phyloP scores from a whole-genome alignment of 2,888 invertebrate genomes.

The Polylopha cassiicola region DNA sequence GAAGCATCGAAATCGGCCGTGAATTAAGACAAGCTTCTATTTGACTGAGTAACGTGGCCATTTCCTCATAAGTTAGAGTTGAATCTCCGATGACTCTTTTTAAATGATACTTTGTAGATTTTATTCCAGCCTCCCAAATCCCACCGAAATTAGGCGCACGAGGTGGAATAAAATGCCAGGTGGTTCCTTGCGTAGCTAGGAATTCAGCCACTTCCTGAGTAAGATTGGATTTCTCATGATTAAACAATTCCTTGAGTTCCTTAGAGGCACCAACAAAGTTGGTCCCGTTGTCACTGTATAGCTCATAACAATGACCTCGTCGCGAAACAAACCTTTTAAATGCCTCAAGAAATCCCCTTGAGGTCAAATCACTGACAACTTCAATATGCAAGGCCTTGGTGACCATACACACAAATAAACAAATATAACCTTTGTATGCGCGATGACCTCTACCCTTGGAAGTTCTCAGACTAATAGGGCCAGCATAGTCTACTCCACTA shows the following conservation, averaged over 20 bases:
- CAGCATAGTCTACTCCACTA: constrained; percentile 25
- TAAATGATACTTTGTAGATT: too few species aligned
- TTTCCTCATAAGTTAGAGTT: too few species aligned
- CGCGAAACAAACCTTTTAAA: constrained; percentile 26
- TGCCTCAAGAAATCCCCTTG: constrained; percentile 24
- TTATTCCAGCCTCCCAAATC: too few species aligned
- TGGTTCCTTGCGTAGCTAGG: too few species aligned
- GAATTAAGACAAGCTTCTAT: constrained; percentile 18
- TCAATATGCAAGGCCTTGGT: constrained; percentile 27
- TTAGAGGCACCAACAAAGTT: constrained; percentile 26
- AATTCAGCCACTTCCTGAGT: too few species aligned
- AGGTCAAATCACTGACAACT: constrained; percentile 24
- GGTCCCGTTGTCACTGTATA: constrained; percentile 30
- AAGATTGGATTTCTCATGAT: not conserved
- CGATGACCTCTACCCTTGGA: constrained; percentile 25
- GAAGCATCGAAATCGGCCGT: constrained; percentile 4
- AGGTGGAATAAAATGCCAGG: constrained; percentile 22
- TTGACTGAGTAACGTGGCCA: too few species aligned
- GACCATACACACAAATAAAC: constrained; percentile 27
- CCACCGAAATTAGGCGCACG: constrained; percentile 23
- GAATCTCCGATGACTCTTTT: too few species aligned
- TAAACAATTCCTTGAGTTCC: constrained; percentile 14
- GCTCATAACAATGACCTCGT: constrained; percentile 23
- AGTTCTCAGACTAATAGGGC: constrained; percentile 21
- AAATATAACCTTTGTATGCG: constrained; percentile 20